Conservation (phyloP, 2,888 invertebrate genomes). For the Vesta saturnalis region DNA sequence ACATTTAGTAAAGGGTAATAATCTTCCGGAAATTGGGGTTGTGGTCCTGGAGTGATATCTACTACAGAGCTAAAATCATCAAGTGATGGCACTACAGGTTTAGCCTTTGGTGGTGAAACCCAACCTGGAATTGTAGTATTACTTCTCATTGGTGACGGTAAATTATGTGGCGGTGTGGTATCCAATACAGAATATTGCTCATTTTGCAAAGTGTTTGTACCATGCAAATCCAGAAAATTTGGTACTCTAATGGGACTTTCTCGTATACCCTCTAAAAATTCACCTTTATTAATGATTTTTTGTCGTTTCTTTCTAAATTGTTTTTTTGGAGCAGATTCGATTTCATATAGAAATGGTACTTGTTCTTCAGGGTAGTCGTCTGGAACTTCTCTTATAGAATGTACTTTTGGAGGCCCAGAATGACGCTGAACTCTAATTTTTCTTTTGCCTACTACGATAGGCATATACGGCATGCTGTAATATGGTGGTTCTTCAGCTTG, state of each 20-base stretch:
- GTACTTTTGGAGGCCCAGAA: not conserved
- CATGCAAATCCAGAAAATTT: not conserved
- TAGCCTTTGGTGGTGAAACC: not conserved
- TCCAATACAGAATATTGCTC: not conserved
- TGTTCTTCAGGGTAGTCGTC: not conserved
- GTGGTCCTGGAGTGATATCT: too few relatives aligned
- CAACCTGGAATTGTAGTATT: not conserved
- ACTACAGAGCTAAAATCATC: too few relatives aligned
- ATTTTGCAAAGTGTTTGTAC: not conserved
- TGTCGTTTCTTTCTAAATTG: not conserved
- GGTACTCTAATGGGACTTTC: constrained; percentile 22
- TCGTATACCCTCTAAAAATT: not conserved
- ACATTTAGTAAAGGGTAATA: too few relatives aligned
- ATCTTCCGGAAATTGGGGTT: too few relatives aligned
- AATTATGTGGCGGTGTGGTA: not conserved
- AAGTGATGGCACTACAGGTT: too few relatives aligned
- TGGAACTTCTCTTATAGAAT: not conserved
- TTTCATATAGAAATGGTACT: not conserved
- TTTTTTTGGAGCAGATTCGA: not conserved
- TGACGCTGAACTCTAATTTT: not conserved
- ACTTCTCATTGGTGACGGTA: constrained; percentile 2
- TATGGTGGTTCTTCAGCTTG: not conserved
- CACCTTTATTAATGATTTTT: constrained; percentile 7
- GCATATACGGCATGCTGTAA: not conserved
- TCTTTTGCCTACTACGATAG: not conserved